phyloP scores from a whole-genome alignment of 2,113 vertebrate species.

The Cygnus atratus region DNA sequence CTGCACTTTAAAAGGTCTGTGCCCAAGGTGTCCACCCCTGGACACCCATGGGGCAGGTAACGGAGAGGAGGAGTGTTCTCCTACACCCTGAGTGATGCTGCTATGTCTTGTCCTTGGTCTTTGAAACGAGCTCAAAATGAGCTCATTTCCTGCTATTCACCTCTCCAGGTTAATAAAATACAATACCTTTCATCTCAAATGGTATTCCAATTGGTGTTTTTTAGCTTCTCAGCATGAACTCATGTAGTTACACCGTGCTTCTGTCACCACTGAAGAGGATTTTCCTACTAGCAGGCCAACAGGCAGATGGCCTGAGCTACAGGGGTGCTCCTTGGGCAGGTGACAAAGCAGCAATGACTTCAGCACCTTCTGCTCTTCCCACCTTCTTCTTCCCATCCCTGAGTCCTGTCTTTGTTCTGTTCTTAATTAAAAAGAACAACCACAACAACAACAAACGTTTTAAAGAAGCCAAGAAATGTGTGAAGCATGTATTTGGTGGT shows the following conservation, averaged over 20 bases:
- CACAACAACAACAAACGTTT: not conserved
- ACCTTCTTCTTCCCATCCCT: not conserved
- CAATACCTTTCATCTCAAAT: not conserved
- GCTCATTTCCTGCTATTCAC: not conserved
- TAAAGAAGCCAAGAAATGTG: not conserved
- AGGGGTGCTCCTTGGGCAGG: not conserved
- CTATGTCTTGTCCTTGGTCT: not conserved
- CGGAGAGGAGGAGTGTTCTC: not conserved
- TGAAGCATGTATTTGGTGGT: not conserved
- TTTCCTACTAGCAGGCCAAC: not conserved
- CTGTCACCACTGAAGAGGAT: not conserved
- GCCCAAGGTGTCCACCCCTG: not conserved
- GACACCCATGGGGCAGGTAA: too few species aligned
- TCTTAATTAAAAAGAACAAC: not conserved
- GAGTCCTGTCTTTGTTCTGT: not conserved
- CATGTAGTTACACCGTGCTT: not conserved
- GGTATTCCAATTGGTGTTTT: not conserved
- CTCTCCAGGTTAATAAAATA: not conserved
- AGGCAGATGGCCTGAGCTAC: not conserved
- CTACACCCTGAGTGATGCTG: not conserved
- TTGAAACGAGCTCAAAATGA: not conserved
- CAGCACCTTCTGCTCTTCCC: not conserved
- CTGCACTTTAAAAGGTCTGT: not conserved
- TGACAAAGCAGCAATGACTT: not conserved
- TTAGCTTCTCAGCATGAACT: not conserved